Conservation (phyloP, 2,797 vertebrate genomes). For the Xiphophorus birchmanni region DNA sequence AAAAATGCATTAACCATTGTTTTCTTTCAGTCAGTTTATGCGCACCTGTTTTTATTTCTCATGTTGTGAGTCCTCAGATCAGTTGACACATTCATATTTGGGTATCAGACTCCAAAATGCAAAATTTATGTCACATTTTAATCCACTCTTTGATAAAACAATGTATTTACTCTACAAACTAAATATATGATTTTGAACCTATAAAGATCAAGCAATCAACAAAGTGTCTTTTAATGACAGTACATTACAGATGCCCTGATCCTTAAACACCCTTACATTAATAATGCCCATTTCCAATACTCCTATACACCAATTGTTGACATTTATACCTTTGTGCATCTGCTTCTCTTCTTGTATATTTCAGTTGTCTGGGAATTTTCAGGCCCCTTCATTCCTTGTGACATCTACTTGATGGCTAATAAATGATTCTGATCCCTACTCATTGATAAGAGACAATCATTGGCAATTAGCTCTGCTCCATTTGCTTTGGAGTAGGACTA, state of each 20-base stretch:
- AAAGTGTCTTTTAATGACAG: not conserved
- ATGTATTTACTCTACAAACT: not conserved
- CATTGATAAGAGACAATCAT: constrained; percentile 62
- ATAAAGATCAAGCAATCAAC: not conserved
- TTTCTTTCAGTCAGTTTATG: constrained; percentile 25
- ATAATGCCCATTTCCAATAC: not conserved
- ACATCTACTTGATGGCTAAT: constrained; percentile 59
- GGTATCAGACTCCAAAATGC: not conserved
- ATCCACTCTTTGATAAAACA: not conserved
- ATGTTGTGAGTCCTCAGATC: not conserved
- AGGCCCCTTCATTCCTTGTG: constrained; percentile 29
- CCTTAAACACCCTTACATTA: not conserved
- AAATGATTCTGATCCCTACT: constrained; percentile 65
- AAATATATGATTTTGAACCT: not conserved
- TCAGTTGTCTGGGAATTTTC: constrained; percentile 11
- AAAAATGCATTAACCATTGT: constrained; percentile 23
- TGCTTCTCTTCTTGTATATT: not conserved
- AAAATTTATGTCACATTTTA: not conserved
- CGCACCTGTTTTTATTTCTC: constrained; percentile 5
- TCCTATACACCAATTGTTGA: not conserved
- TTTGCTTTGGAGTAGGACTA: constrained; percentile 53
- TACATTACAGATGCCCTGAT: not conserved
- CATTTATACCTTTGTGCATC: not conserved
- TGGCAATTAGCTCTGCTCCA: constrained; percentile 61
- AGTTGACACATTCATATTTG: constrained; percentile 1